Base-by-base conservation (phyloP, 1,140 invertebrate genomes). In the Epicauta chinensis region DNA sequence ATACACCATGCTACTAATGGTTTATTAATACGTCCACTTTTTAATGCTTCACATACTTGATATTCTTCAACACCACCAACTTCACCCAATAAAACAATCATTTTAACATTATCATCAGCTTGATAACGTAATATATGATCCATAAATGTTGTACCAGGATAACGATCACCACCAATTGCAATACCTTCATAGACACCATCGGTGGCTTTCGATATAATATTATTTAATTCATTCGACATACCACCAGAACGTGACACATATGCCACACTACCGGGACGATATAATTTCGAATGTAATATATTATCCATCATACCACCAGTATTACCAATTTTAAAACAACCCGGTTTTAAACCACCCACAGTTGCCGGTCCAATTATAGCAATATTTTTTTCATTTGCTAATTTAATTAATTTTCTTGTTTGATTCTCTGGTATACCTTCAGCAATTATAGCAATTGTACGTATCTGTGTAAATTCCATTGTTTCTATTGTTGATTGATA, bases 51-150 rank as follows among this genome's bases (percentile, higher is more conserved):
- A 59, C 93, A 95, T 6, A 99, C 93, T 66, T 96, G 89, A 69
- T 99, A 99, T 67, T 99, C 97, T 73, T 99, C 97, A n/a, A 89
- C 81, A n/a, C 97, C 97, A 10, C 97, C 97, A 23, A 99, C 95
- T 75, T 99, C 97, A 12, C 97, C 97, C 13, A 99, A 74, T 0
- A 99, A 70, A 4, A 99, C 89, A 63, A 99, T 85, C 82, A 99
- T 89, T 68, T 99, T 98, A 3, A 93, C 81, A 58, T 87, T 81
- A 0, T 81, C 80, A 67, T 87, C 84, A 0, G 77, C 75, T 70
- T 87, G 82, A 64, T 82, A 86, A 53, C 72, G 73, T 65, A 96
- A 73, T 56, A 99, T 86, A 65, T 98, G 95, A 72, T 99, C 95
- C 80, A 98, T 94, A 73, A 99, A 99, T 0, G 92, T 98, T 6